A percentile compares a stretch with the other conserved stretches of the same genome.
Evolutionary conservation across 2,797 vertebrate genomes (phyloP).

Genomic region (Chrosomus eos): DNA sequence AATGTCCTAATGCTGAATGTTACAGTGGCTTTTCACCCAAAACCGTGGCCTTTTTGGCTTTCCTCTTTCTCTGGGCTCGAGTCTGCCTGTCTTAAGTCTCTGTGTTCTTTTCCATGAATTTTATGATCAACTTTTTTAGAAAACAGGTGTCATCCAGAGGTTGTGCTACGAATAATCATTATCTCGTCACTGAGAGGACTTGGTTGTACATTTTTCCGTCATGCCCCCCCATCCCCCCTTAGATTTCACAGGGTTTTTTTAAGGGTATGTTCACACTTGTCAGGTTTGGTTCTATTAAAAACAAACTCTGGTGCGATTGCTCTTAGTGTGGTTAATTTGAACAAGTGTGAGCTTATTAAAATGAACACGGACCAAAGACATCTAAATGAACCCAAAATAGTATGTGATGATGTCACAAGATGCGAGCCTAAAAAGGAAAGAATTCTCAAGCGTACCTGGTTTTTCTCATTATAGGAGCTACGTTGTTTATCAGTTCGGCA

Average conservation of each 20-base stretch:
- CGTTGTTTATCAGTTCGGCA: background rate
- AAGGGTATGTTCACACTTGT: background rate
- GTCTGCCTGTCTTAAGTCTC: slow-evolving; percentile 61
- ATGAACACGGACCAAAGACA: background rate
- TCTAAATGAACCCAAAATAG: background rate
- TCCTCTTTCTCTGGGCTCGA: slow-evolving; percentile 41
- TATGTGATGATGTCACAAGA: background rate
- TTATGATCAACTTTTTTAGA: background rate
- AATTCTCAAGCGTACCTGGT: background rate
- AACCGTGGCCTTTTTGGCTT: slow-evolving; percentile 42
- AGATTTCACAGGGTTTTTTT: background rate
- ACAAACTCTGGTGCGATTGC: background rate
- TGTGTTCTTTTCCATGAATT: slow-evolving; percentile 6
- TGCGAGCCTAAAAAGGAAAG: background rate
- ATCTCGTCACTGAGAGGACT: background rate
- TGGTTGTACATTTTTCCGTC: slow-evolving; percentile 1
- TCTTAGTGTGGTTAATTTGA: background rate
- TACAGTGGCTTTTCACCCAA: slow-evolving; percentile 52
- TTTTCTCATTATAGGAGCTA: background rate
- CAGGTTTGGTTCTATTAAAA: background rate
- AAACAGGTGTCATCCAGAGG: slow-evolving; percentile 13
- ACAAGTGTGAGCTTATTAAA: background rate
- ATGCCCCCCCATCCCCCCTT: background rate
- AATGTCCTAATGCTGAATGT: slow-evolving; percentile 53
- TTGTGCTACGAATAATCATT: background rate